These are phyloP conservation scores for Pygoscelis adeliae DNA, from an alignment of 2,113 vertebrate genomes.

Conservation along the genomic window DNA sequence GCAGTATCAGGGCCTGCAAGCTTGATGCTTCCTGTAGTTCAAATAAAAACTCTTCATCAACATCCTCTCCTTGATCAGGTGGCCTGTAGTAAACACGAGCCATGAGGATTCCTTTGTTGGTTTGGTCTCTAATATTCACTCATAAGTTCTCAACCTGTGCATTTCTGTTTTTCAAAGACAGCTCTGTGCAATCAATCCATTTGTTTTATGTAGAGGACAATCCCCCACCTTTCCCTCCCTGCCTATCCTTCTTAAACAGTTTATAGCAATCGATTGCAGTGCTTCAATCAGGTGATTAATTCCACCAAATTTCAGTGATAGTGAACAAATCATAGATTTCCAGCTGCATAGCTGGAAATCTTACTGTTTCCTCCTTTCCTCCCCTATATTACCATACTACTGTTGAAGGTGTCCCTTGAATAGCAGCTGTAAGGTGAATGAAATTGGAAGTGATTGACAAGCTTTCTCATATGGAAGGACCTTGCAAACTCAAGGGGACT, in stretches of 20 bases:
- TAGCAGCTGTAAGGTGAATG: background rate
- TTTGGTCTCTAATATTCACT: background rate
- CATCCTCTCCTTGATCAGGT: accelerated
- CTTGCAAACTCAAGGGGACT: background rate
- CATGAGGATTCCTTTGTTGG: background rate
- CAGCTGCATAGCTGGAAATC: background rate
- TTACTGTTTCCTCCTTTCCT: background rate
- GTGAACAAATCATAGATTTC: background rate
- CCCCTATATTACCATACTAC: background rate
- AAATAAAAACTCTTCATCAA: background rate
- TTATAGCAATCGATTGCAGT: background rate
- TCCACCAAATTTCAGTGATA: background rate
- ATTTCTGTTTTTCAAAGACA: background rate
- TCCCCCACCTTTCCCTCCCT: background rate
- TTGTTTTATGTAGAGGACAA: background rate
- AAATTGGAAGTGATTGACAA: background rate
- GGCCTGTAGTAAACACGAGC: background rate
- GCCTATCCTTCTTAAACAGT: background rate
- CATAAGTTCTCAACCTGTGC: background rate
- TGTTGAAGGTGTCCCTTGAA: background rate
- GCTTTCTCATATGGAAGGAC: background rate
- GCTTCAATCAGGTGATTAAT: background rate
- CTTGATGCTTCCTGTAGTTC: background rate
- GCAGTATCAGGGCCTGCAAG: background rate
- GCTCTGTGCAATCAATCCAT: background rate